These are phyloP conservation scores for Heliconius hortense DNA, from an alignment of 2,888 invertebrate species.

Conservation along the genomic window DNA sequence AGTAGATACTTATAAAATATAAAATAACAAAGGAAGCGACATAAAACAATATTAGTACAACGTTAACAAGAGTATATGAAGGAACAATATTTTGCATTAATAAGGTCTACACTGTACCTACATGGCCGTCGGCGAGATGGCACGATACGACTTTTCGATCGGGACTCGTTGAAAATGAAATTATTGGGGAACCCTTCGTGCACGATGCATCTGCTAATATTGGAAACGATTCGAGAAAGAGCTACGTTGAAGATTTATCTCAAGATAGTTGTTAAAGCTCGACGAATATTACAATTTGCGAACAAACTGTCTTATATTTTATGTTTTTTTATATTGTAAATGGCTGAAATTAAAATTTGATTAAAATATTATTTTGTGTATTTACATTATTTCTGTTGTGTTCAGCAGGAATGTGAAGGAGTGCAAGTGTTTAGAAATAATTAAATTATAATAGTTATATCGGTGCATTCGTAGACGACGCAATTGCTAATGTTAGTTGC, in stretches of 20 bases:
- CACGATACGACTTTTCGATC: slow-evolving; percentile 68
- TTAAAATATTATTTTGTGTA: neutral
- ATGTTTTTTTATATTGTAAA: neutral
- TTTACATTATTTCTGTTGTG: neutral
- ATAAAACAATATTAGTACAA: slow-evolving; percentile 68
- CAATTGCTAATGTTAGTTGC: slow-evolving; percentile 8
- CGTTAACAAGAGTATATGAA: slow-evolving; percentile 71
- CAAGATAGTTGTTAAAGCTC: slow-evolving; percentile 59
- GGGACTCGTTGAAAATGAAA: slow-evolving; percentile 71
- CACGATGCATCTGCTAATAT: slow-evolving; percentile 76
- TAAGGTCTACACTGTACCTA: slow-evolving; percentile 56
- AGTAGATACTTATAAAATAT: neutral
- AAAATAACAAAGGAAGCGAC: slow-evolving; percentile 46
- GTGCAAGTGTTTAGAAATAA: neutral
- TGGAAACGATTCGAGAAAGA: slow-evolving; percentile 67
- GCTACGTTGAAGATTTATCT: slow-evolving; percentile 73
- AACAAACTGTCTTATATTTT: neutral
- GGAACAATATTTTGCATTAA: slow-evolving; percentile 78
- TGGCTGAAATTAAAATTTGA: too few species aligned
- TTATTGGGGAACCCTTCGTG: slow-evolving; percentile 79
- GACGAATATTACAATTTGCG: slow-evolving; percentile 28
- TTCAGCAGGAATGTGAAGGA: too few species aligned
- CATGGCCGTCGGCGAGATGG: slow-evolving; percentile 75
- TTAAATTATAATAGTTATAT: slow-evolving; percentile 3
- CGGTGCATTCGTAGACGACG: slow-evolving; percentile 7